Base-by-base conservation (phyloP, 2,888 invertebrate genomes). In the Nebria salina region DNA sequence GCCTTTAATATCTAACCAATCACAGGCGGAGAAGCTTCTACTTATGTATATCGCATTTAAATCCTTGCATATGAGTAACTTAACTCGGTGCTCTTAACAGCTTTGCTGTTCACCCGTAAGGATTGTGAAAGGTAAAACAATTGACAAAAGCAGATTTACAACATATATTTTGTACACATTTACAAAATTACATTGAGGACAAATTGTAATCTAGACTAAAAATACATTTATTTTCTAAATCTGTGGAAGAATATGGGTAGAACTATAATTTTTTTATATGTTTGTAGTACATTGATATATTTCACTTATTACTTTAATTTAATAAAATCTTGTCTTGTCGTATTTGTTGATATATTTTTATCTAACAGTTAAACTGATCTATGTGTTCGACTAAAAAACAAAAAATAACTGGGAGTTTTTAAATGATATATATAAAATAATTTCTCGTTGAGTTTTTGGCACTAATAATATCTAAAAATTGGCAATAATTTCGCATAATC, bases 161-260 rank as follows among this genome's bases (percentile, higher is more conserved):
- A 79, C 54, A 75, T 79, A 79, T 79, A 79, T 79, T 74, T 79
- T 79, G 26, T 66, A 79, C 74, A 79, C 79, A 79, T 26, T 75
- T 79, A 79, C 65, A 79, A 79, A 79, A 79, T 79, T 79, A 79
- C 79, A 79, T 41, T 78, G 8, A 78, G 75, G 75, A 74, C 79
- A 79, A 73, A 65, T 73, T 65, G 65, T 78, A 72, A 72, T 3
- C 65, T 54, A 75, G 42, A 79, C 79, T 79, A 64, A 54, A 54
- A 54, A 54, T 72, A 73, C 79, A 73, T 42, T 11, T 72, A 72
- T n/a, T 72, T 25, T 72, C 20, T 68, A 68, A 8, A 54, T 54
- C 54, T 54, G 79, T 79, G 79, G 79, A 79, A 79, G 79, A 79
- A 64, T 75, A 75, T 15, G 43, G 65, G 34, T 9, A 9, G 26